Conservation (phyloP, 2,888 invertebrate genomes). For the Germaria angustata region DNA sequence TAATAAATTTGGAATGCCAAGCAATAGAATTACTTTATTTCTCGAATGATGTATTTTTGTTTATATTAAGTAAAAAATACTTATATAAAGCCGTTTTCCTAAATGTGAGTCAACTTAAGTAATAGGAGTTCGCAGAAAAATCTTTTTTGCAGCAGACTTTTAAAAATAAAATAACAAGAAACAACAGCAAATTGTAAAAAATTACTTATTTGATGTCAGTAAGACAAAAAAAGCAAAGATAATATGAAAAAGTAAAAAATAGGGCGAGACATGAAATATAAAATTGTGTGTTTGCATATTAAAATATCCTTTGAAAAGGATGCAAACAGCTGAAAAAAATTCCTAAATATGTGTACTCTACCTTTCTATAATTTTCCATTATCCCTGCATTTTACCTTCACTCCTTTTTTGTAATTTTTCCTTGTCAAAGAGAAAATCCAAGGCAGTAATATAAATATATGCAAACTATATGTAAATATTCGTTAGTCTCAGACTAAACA, state of each 20-base stretch:
- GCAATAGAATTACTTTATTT: too few relatives aligned
- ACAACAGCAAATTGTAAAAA: not conserved
- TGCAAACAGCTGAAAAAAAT: not conserved
- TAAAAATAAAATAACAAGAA: not conserved
- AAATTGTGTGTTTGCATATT: not conserved
- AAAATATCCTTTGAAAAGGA: not conserved
- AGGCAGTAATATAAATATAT: slow-evolving; percentile 62
- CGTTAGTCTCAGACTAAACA: slow-evolving; percentile 61
- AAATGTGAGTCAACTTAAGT: too few relatives aligned
- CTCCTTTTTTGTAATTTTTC: not conserved
- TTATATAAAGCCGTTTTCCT: too few relatives aligned
- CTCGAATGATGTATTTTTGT: too few relatives aligned
- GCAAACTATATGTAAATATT: slow-evolving; percentile 64
- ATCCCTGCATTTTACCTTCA: not conserved
- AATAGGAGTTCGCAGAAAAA: too few relatives aligned
- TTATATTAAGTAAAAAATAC: too few relatives aligned
- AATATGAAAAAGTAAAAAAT: not conserved
- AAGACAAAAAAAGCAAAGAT: not conserved
- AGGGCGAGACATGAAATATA: not conserved
- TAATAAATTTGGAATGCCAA: too few relatives aligned
- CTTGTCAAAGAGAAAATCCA: not conserved
- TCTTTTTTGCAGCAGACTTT: too few relatives aligned
- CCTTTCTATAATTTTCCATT: not conserved
- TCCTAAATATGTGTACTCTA: not conserved
- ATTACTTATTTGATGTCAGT: too few relatives aligned